phyloP scores from a whole-genome alignment of 2,797 vertebrate species.

The Sphaeramia orbicularis region DNA sequence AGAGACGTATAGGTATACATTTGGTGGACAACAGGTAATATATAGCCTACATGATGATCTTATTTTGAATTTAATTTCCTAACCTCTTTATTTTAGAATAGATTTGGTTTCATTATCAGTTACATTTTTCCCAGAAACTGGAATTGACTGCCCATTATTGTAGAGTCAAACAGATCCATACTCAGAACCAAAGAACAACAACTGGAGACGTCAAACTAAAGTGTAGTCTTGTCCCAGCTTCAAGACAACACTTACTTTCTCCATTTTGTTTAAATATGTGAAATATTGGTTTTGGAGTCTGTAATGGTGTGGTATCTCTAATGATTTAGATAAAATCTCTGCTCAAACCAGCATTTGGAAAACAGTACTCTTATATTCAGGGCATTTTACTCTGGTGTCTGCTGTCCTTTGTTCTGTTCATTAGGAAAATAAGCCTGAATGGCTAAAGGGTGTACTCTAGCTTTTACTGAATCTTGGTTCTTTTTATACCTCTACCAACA shows the following conservation, averaged over 20 bases:
- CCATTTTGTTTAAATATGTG: neutral
- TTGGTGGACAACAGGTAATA: constrained; percentile 1
- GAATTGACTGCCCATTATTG: constrained; percentile 2
- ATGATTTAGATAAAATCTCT: constrained; percentile 15
- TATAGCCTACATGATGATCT: neutral
- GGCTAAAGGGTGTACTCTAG: neutral
- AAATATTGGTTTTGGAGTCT: constrained; percentile 12
- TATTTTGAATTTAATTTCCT: constrained; percentile 14
- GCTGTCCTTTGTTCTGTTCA: constrained; percentile 28
- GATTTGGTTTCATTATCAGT: constrained; percentile 10
- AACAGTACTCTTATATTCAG: constrained; percentile 47
- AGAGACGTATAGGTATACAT: neutral
- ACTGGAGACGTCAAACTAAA: constrained; percentile 1
- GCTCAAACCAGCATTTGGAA: constrained; percentile 46
- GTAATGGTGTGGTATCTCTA: constrained; percentile 27
- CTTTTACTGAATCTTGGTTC: neutral
- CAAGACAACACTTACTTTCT: constrained; percentile 18
- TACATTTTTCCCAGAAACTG: neutral
- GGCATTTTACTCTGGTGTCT: constrained; percentile 46
- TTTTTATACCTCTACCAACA: neutral
- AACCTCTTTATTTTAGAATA: neutral
- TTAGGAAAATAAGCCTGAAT: constrained; percentile 17
- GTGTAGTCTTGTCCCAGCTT: constrained; percentile 7
- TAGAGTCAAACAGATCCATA: constrained; percentile 4
- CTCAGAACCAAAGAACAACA: constrained; percentile 57